phyloP scores from a whole-genome alignment of 2,888 invertebrate genomes.

The Gymnoscelis rufifasciata region DNA sequence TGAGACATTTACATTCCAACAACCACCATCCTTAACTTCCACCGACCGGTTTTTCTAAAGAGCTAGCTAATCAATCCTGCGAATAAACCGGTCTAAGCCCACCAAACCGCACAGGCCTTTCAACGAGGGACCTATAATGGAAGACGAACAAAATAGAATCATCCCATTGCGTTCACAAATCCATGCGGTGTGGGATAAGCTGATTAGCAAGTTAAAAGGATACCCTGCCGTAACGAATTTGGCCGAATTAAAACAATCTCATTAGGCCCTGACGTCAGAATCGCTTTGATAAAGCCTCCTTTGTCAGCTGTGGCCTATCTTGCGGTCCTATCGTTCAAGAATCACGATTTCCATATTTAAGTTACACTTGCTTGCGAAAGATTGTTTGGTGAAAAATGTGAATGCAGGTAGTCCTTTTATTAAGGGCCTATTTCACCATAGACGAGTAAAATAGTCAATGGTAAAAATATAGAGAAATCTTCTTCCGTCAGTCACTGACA shows the following conservation, averaged over 20 bases:
- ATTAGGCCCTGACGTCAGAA: constrained; percentile 48
- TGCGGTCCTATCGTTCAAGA: neutral
- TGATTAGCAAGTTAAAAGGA: constrained; percentile 67
- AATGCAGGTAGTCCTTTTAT: no score
- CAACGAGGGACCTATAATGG: constrained; percentile 4
- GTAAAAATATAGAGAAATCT: no score
- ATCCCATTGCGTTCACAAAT: constrained; percentile 45
- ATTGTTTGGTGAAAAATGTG: neutral
- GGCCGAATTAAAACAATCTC: constrained; percentile 61
- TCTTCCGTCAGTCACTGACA: no score
- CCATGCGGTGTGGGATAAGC: constrained; percentile 55
- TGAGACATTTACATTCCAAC: neutral
- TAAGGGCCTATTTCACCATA: no score
- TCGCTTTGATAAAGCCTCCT: constrained; percentile 28
- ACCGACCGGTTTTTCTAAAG: neutral
- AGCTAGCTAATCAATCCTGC: constrained; percentile 1
- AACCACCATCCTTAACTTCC: neutral
- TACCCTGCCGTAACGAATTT: constrained; percentile 47
- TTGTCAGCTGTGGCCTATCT: neutral
- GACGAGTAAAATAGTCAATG: no score
- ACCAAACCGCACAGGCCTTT: constrained; percentile 6
- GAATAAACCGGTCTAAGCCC: constrained; percentile 5
- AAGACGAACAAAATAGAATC: constrained; percentile 15
- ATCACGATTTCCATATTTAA: neutral
- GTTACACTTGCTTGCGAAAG: neutral